Conservation (phyloP, 2,797 vertebrate genomes). For the Brachymystax lenok region DNA sequence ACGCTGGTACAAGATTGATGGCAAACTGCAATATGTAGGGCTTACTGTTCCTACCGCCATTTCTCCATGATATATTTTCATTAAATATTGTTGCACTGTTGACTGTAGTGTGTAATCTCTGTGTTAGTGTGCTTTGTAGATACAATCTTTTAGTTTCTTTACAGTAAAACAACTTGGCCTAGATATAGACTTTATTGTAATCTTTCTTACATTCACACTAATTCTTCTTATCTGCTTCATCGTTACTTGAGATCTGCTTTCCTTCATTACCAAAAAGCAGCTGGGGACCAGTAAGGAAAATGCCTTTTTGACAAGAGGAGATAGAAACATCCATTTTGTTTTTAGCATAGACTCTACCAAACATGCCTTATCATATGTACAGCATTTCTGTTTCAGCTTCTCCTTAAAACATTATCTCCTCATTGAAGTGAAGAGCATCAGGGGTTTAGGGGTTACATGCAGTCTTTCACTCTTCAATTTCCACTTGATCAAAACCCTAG, state of each 20-base stretch:
- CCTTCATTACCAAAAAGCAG: background rate
- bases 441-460: background rate
- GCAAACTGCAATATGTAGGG: constrained; percentile 10
- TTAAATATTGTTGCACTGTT: constrained; percentile 36
- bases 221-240: constrained; percentile 19
- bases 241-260: background rate
- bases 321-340: background rate
- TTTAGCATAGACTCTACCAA: background rate
- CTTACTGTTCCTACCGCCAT: constrained; percentile 22
- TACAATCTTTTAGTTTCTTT: background rate
- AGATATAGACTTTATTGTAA: background rate
- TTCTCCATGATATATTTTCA: constrained; percentile 41
- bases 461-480: too few species aligned
- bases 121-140: constrained; percentile 1
- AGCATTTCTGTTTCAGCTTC: background rate
- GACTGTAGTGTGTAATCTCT: constrained; percentile 7
- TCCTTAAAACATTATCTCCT: background rate
- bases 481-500: too few species aligned
- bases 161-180: background rate
- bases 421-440: background rate
- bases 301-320: background rate
- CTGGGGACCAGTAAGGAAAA: constrained; percentile 14
- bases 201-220: constrained; percentile 21
- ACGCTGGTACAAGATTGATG: constrained; percentile 35
- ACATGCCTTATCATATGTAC: background rate